Evolutionary conservation across 2,797 vertebrate species (phyloP).

Genomic region (Prunella strophiata): DNA sequence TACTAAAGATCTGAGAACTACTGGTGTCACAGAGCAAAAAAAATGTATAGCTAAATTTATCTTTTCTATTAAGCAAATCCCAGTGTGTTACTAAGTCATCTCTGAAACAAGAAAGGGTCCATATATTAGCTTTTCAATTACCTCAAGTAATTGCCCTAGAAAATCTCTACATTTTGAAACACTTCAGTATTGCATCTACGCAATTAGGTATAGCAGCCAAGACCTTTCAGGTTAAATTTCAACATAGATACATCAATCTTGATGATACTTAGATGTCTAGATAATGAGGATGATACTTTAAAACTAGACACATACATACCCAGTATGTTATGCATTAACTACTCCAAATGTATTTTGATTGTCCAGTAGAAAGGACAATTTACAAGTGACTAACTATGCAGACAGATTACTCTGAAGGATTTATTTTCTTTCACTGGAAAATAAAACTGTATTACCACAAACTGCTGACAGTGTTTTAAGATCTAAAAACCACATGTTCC

Average conservation of each 20-base stretch:
- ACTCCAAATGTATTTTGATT: background rate
- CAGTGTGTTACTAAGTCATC: background rate
- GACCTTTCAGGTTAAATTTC: background rate
- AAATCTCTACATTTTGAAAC: background rate
- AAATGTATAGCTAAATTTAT: background rate
- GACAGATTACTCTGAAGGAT: conserved; percentile 3
- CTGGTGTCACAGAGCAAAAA: background rate
- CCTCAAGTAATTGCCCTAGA: background rate
- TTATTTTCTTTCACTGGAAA: conserved; percentile 26
- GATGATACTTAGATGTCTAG: background rate
- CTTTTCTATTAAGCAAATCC: background rate
- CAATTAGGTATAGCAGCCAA: background rate
- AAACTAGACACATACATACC: background rate
- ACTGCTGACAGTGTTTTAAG: conserved; percentile 13
- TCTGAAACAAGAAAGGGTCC: background rate
- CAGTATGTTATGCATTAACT: background rate
- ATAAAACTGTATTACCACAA: conserved; percentile 15
- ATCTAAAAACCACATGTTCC: conserved; percentile 69
- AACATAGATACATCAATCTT: background rate
- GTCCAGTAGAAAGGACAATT: background rate
- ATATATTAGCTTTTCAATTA: background rate
- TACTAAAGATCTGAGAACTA: background rate
- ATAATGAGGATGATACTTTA: background rate
- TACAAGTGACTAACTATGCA: background rate
- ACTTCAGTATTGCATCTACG: background rate